Conservation (phyloP, 2,797 vertebrate species). For the Sphaeramia orbicularis region DNA sequence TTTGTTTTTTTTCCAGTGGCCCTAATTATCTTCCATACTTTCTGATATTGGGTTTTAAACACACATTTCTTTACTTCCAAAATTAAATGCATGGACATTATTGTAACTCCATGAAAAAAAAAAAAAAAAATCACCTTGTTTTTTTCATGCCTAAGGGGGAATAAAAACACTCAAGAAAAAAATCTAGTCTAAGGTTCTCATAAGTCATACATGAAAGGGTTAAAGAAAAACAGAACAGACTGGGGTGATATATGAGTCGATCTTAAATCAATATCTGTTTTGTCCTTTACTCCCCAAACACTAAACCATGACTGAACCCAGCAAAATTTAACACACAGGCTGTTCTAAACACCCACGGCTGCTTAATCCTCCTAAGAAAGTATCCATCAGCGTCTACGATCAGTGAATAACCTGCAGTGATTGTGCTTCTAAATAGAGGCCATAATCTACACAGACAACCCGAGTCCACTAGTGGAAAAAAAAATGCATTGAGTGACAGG, state of each 20-base stretch:
- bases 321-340: not conserved
- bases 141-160: too few relatives aligned
- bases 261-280: conserved; percentile 35
- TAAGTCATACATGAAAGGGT: too few relatives aligned
- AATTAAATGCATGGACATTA: too few relatives aligned
- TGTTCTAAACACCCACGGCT: not conserved
- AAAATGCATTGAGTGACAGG: not conserved
- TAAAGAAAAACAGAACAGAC: not conserved
- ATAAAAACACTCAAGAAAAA: too few relatives aligned
- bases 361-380: not conserved
- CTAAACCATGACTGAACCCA: not conserved
- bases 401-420: not conserved
- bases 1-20: too few relatives aligned
- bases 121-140: too few relatives aligned
- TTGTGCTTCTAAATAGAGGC: not conserved
- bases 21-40: too few relatives aligned
- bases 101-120: too few relatives aligned
- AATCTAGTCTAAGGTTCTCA: too few relatives aligned
- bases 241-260: not conserved
- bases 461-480: not conserved
- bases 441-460: not conserved
- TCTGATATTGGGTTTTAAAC: too few relatives aligned
- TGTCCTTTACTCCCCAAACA: not conserved
- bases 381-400: not conserved
- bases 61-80: too few relatives aligned